Evolutionary conservation across 1,140 invertebrate species (phyloP).

Genomic region (Drosophila aff.): DNA sequence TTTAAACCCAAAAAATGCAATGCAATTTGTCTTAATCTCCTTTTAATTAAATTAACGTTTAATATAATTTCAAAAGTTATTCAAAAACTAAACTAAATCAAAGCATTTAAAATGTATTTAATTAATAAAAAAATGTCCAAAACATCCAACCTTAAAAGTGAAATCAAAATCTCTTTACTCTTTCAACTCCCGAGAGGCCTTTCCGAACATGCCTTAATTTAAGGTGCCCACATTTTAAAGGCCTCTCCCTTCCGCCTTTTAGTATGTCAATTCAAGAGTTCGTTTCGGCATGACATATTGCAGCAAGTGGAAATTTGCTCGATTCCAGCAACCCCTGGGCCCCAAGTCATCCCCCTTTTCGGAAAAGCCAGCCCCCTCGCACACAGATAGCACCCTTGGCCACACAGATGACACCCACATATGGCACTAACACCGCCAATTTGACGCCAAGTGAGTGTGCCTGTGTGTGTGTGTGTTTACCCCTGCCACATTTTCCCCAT

Average conservation of each 20-base stretch:
- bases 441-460: constrained; percentile 63
- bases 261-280: constrained; percentile 75
- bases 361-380: background rate
- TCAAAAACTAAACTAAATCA: no score
- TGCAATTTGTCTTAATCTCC: rapidly evolving
- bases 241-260: constrained; percentile 32
- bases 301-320: constrained; percentile 66
- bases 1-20: no score
- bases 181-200: background rate
- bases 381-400: constrained; percentile 36
- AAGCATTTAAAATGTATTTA: background rate
- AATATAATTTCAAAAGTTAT: no score
- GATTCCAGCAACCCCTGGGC: constrained; percentile 24
- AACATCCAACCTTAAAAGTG: background rate
- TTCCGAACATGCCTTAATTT: background rate
- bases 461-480: constrained; percentile 30
- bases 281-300: constrained; percentile 40
- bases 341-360: constrained; percentile 20
- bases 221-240: constrained; percentile 56
- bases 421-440: constrained; percentile 80
- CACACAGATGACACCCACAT: constrained; percentile 72
- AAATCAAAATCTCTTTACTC: no score
- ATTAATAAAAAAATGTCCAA: no score
- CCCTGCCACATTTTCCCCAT: constrained; percentile 5
- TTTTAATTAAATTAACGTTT: no score